Conservation (phyloP, 2,113 vertebrate genomes). For the Smithornis capensis region DNA sequence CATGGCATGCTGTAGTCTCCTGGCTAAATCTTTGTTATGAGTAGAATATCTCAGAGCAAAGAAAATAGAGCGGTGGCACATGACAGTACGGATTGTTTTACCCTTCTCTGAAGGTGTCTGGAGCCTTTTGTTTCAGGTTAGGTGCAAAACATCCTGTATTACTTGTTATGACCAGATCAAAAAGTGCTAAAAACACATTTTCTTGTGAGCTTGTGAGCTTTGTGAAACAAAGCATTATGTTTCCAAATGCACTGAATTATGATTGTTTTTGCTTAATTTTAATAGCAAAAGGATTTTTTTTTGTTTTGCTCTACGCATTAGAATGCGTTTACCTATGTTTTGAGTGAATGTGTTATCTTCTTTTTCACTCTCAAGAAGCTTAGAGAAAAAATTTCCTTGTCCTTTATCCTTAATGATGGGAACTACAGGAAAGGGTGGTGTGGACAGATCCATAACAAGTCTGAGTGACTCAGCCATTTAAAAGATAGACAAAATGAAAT, state of each 20-base stretch:
- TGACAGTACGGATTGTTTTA: neutral
- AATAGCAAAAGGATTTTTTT: neutral
- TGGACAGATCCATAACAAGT: neutral
- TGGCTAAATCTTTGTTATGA: neutral
- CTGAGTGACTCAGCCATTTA: neutral
- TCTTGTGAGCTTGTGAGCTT: neutral
- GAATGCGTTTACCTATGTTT: neutral
- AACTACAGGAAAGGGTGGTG: neutral
- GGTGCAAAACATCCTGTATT: neutral
- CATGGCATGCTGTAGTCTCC: neutral
- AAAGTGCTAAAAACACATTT: neutral
- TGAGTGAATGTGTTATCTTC: neutral
- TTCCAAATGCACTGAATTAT: neutral
- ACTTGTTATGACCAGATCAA: neutral
- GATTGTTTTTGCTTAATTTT: neutral
- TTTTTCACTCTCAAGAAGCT: neutral
- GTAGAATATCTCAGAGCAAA: neutral
- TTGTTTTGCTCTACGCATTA: neutral
- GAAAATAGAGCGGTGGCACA: neutral
- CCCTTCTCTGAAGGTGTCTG: neutral
- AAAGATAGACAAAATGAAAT: neutral
- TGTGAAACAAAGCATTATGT: neutral
- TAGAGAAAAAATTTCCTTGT: neutral
- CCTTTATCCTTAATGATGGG: neutral
- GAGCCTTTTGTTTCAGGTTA: neutral